These are phyloP conservation scores for Conus ventricosus DNA, from an alignment of 1,140 invertebrate genomes.

Conservation along the genomic window DNA sequence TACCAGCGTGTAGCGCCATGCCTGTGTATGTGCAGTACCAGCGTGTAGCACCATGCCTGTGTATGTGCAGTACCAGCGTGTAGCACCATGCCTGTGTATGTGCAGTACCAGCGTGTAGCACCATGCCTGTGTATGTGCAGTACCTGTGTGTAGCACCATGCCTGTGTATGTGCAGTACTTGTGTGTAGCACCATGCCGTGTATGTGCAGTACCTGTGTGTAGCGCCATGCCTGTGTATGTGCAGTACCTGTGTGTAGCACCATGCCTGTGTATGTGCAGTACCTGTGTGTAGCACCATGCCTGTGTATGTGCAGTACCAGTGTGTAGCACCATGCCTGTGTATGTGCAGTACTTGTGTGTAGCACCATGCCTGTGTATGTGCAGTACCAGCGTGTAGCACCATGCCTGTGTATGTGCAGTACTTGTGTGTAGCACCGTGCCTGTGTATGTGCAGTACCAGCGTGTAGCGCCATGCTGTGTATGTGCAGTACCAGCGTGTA, in stretches of 20 bases:
- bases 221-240: constrained; percentile 1
- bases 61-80: constrained; percentile 43
- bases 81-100: background rate
- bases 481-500: constrained; percentile 42
- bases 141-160: too few relatives aligned
- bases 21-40: constrained; percentile 41
- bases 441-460: constrained; percentile 42
- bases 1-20: too few relatives aligned
- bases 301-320: constrained; percentile 39
- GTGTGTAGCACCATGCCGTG: background rate
- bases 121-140: constrained; percentile 34
- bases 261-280: constrained; percentile 36
- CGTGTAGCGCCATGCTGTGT: background rate
- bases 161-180: constrained; percentile 41
- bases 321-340: background rate
- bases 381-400: constrained; percentile 34
- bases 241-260: constrained; percentile 25
- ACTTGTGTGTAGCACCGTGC: too few relatives aligned
- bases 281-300: too few relatives aligned
- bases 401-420: constrained; percentile 36
- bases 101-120: constrained; percentile 36
- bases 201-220: constrained; percentile 37
- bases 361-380: constrained; percentile 6
- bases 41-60: background rate
- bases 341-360: constrained; percentile 37